A percentile compares a stretch with the other conserved stretches of the same genome.
Conservation (phyloP, 2,113 vertebrate species). For the Nothocercus julius region DNA sequence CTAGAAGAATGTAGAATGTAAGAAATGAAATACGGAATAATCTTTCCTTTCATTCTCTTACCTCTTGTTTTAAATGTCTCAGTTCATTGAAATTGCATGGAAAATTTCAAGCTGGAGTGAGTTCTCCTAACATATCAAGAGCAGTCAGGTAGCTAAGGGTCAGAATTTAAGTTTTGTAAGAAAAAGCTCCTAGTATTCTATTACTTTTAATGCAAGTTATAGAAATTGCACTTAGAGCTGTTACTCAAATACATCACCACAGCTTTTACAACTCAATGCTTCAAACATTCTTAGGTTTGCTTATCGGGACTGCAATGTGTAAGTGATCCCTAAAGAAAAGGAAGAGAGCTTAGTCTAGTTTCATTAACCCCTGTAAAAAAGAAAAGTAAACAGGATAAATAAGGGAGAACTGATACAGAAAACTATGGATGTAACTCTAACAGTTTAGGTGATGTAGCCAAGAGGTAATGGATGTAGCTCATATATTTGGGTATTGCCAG, state of each 20-base stretch:
- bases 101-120: not conserved
- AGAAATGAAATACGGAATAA: not conserved
- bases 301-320: not conserved
- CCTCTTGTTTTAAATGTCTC: not conserved
- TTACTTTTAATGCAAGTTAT: not conserved
- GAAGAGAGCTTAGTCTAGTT: not conserved
- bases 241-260: not conserved
- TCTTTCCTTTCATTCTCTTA: not conserved
- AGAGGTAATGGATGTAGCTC: not conserved
- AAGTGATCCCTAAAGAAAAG: not conserved
- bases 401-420: not conserved
- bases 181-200: not conserved
- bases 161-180: not conserved
- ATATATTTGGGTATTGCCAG: not conserved
- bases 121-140: not conserved
- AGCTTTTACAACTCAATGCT: not conserved
- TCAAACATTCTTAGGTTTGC: not conserved
- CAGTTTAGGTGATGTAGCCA: not conserved
- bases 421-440: not conserved
- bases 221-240: not conserved
- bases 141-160: not conserved
- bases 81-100: not conserved
- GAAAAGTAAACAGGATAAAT: not conserved
- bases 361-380: not conserved
- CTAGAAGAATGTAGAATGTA: not conserved